Evolutionary conservation across 2,797 vertebrate species (phyloP), one percentile per base, ranked within the genome.

Genomic region (Sorex maritimensis): DNA sequence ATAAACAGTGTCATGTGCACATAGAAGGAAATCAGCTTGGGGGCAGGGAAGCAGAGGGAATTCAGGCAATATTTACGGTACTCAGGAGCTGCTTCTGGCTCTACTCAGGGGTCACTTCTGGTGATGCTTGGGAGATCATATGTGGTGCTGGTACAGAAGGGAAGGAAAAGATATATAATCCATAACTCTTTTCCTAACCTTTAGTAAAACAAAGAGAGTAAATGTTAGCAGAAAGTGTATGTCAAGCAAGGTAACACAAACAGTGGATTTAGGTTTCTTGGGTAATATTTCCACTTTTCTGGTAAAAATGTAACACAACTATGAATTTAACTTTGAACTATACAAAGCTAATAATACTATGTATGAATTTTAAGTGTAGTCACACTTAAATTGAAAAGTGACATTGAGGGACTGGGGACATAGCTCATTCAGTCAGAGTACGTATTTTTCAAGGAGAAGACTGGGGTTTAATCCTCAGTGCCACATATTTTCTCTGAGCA

Each of bases 241-340:
- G 41, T 82, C n/a, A 65, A 80, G 49, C 52, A 79, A 73, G 30
- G 12, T 41, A 71, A 74, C 63, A 24, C 63, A 80, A 81, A 73
- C 7, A 41, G 19, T 61, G 5, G 24, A 81, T n/a, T 69, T 81
- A 61, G 58, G 55, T 23, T 74, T 92, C 13, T 77, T 55, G 52
- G 61, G 38, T 13, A 72, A 23, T 28, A 55, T 75, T 90, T 93
- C 21, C 2, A 52, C 6, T 58, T n/a, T 71, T 72, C 80, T 77
- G 81, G n/a, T 65, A 87, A 89, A 74, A 88, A 85, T 58, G 34
- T 79, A 84, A 88, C 55, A 65, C 19, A 81, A 15, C n/a, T 19
- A 26, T 74, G 2, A 49, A 30, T 58, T 89, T 72, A 61, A 11
- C 61, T 81, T 65, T 46, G 3, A 88, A 93, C 72, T 63, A 80